Percentiles rank a stretch among this genome's conserved stretches.
Conservation (phyloP, 2,113 vertebrate genomes). For the Seriola rivoliana region DNA sequence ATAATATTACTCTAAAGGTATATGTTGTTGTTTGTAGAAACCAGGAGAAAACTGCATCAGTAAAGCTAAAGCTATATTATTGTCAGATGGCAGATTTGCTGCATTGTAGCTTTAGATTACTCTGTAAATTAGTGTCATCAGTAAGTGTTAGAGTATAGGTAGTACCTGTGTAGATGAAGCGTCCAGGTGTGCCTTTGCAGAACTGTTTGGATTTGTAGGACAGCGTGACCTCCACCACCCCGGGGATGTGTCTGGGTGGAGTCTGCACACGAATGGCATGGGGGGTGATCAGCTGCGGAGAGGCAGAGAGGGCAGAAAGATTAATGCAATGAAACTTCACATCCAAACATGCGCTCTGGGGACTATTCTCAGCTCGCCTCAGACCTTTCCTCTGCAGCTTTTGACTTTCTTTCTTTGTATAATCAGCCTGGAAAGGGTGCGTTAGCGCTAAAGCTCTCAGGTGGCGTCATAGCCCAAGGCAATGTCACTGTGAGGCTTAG, state of each 20-base stretch:
- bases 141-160: background rate
- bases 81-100: background rate
- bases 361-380: slow-evolving; percentile 36
- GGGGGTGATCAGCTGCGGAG: slow-evolving; percentile 94
- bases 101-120: background rate
- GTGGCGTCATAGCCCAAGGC: slow-evolving; percentile 75
- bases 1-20: background rate
- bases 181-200: slow-evolving; percentile 99
- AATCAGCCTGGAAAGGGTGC: slow-evolving; percentile 73
- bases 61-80: background rate
- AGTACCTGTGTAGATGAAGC: slow-evolving; percentile 99
- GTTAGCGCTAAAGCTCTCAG: slow-evolving; percentile 69
- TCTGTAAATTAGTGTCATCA: slow-evolving; percentile 19
- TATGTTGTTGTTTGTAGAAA: background rate
- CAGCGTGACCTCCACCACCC: slow-evolving; percentile 98
- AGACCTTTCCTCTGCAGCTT: slow-evolving; percentile 58
- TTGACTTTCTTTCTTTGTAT: slow-evolving; percentile 75
- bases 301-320: slow-evolving; percentile 64
- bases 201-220: slow-evolving; percentile 99
- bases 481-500: slow-evolving; percentile 76
- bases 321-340: slow-evolving; percentile 67
- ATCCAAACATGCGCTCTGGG: slow-evolving; percentile 52
- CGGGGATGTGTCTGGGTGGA: slow-evolving; percentile 97
- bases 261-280: slow-evolving; percentile 99
- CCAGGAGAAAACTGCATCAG: background rate